phyloP scores from a whole-genome alignment of 2,113 vertebrate genomes.

The Phyllostomus discolor region DNA sequence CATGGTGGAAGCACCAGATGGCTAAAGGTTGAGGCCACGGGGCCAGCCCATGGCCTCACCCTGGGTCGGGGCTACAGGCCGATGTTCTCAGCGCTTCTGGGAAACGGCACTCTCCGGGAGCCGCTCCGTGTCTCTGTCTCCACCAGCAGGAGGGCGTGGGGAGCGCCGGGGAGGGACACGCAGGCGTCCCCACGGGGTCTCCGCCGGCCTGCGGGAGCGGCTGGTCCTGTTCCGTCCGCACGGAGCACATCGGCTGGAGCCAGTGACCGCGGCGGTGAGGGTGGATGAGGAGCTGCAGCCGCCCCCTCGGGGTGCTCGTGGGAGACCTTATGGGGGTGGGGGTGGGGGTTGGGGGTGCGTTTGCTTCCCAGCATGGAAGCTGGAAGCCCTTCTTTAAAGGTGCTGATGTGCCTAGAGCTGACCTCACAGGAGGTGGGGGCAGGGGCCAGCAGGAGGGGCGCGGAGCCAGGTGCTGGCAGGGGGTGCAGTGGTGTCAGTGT shows the following conservation, averaged over 20 bases:
- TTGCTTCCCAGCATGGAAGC: conserved; percentile 28
- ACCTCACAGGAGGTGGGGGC: neutral
- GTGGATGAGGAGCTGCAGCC: no score
- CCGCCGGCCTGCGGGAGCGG: neutral
- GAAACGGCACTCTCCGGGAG: neutral
- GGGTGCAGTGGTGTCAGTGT: neutral
- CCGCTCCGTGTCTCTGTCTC: neutral
- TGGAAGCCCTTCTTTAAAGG: neutral
- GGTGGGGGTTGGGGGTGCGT: neutral
- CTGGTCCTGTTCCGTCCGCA: neutral
- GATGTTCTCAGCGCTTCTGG: neutral
- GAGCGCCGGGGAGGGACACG: neutral
- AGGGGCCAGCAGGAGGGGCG: neutral
- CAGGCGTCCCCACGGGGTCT: neutral
- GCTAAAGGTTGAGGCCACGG: neutral
- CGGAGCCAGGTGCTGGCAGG: neutral
- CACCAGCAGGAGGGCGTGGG: neutral
- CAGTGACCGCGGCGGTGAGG: conserved; percentile 50
- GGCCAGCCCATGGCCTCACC: neutral
- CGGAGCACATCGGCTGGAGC: neutral
- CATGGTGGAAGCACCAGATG: neutral
- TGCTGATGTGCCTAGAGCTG: neutral
- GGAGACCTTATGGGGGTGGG: neutral
- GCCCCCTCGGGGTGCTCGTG: neutral
- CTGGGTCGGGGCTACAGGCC: neutral